phyloP scores from a whole-genome alignment of 2,113 vertebrate species.

The Myiopsitta monachus region DNA sequence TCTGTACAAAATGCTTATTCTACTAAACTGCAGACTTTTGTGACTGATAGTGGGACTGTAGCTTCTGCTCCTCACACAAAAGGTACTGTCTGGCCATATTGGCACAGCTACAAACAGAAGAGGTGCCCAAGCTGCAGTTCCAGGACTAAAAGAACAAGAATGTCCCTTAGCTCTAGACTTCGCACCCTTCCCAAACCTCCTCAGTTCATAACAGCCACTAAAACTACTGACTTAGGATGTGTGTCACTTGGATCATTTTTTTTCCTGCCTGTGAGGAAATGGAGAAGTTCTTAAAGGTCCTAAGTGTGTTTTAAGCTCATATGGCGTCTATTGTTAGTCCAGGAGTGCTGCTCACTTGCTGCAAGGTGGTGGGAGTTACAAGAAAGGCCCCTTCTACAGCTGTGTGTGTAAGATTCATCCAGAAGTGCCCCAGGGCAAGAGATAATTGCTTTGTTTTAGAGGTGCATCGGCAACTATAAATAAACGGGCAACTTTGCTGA shows the following conservation, averaged over 20 bases:
- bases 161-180: neutral
- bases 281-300: neutral
- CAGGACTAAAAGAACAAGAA: neutral
- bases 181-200: neutral
- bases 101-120: neutral
- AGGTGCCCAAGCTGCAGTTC: neutral
- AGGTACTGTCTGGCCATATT: neutral
- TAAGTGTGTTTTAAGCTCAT: neutral
- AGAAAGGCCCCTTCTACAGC: neutral
- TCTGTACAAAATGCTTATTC: fast-evolving
- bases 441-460: neutral
- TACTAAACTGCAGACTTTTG: neutral
- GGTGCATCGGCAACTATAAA: neutral
- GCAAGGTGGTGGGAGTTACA: neutral
- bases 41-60: neutral
- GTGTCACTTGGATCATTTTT: neutral
- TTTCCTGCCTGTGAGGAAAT: neutral
- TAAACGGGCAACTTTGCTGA: neutral
- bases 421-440: neutral
- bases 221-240: neutral
- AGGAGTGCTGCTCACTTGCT: neutral
- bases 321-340: neutral
- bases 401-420: neutral
- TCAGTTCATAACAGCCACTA: neutral
- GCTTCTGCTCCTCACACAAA: neutral